Evolutionary conservation across 1,140 invertebrate species (phyloP).

Genomic region (Atta cephalotes): DNA sequence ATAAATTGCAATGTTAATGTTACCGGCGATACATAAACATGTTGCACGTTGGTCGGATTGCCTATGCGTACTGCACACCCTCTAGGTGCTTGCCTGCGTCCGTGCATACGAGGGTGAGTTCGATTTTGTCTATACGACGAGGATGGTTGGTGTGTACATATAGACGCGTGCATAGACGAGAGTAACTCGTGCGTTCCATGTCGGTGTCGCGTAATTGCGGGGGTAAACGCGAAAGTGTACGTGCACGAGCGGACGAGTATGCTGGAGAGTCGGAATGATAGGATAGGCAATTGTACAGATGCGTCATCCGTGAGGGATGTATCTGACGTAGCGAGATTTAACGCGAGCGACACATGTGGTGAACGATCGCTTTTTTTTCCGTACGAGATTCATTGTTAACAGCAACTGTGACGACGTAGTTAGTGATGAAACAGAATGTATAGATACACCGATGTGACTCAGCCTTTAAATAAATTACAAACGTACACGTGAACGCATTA

Average conservation of each 20-base stretch:
- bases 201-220: conserved; percentile 40
- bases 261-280: conserved; percentile 53
- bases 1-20: conserved; percentile 85
- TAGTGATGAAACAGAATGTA: neutral
- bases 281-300: conserved; percentile 49
- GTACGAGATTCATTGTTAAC: conserved; percentile 5
- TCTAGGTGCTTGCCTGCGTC: conserved; percentile 70
- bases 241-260: neutral
- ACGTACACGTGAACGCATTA: neutral
- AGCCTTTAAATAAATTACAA: conserved; percentile 2
- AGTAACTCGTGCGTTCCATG: neutral
- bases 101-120: conserved; percentile 11
- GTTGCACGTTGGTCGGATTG: conserved; percentile 82
- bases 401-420: conserved; percentile 4
- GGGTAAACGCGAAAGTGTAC: neutral
- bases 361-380: conserved; percentile 22
- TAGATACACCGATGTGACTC: neutral
- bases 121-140: conserved; percentile 49
- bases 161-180: conserved; percentile 65
- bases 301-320: conserved; percentile 49
- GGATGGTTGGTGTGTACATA: neutral
- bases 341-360: conserved; percentile 34
- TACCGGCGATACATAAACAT: conserved; percentile 84
- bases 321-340: conserved; percentile 60
- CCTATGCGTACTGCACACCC: conserved; percentile 71